phyloP scores from a whole-genome alignment of 2,797 vertebrate genomes.

The Sphaeramia orbicularis region DNA sequence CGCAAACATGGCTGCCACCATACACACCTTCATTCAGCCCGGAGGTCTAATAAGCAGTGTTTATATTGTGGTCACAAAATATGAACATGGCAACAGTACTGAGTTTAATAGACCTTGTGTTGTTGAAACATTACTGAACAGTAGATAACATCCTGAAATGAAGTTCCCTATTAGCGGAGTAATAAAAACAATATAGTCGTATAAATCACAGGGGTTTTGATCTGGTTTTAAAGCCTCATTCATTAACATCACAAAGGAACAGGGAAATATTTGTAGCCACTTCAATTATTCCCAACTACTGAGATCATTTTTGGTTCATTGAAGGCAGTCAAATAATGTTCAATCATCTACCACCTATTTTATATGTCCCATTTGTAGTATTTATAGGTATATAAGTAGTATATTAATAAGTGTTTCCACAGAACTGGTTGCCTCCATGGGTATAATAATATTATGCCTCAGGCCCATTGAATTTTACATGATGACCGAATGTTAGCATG shows the following conservation, averaged over 20 bases:
- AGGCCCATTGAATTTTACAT: slow-evolving; percentile 64
- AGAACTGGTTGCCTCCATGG: slow-evolving; percentile 48
- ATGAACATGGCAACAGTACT: slow-evolving; percentile 34
- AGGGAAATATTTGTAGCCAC: slow-evolving; percentile 20
- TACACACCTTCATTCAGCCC: slow-evolving; percentile 48
- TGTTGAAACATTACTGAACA: slow-evolving; percentile 41
- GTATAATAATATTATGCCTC: slow-evolving; percentile 59
- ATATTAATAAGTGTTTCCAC: slow-evolving; percentile 67
- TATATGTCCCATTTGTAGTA: slow-evolving; percentile 59
- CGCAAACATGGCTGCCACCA: slow-evolving; percentile 44
- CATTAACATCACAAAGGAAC: slow-evolving; percentile 9
- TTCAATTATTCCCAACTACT: slow-evolving; percentile 26
- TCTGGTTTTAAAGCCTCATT: slow-evolving; percentile 11
- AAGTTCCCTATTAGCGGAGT: slow-evolving; percentile 44
- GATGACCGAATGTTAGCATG: slow-evolving; percentile 60
- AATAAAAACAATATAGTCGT: slow-evolving; percentile 30
- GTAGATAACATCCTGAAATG: slow-evolving; percentile 47
- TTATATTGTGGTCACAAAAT: slow-evolving; percentile 56
- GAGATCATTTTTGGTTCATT: slow-evolving; percentile 47
- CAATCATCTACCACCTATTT: slow-evolving; percentile 42
- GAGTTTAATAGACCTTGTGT: slow-evolving; percentile 22
- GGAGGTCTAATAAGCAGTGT: slow-evolving; percentile 46
- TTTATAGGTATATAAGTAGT: slow-evolving; percentile 50
- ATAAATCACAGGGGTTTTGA: slow-evolving; percentile 32
- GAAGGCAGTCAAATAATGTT: slow-evolving; percentile 21